Conservation (phyloP, 2,888 invertebrate genomes). For the Dermolepida albohirtum region DNA sequence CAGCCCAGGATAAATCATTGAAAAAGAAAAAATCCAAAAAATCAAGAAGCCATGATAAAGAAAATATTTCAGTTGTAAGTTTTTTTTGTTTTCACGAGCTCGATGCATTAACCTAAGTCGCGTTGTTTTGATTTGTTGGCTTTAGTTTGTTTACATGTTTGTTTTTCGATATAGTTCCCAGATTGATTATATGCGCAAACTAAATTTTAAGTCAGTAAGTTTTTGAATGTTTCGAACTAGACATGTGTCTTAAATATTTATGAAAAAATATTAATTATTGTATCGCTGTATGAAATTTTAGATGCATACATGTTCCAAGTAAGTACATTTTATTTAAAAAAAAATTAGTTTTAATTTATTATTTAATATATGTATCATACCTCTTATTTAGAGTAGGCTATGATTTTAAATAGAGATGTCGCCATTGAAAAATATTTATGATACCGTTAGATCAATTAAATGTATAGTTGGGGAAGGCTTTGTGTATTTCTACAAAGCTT, state of each 20-base stretch:
- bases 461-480: too few relatives aligned
- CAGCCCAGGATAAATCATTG: constrained; percentile 56
- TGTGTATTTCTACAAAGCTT: too few relatives aligned
- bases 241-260: too few relatives aligned
- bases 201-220: too few relatives aligned
- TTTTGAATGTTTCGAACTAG: constrained; percentile 29
- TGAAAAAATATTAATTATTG: neutral
- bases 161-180: constrained; percentile 44
- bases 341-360: too few relatives aligned
- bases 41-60: constrained; percentile 73
- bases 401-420: too few relatives aligned
- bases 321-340: too few relatives aligned
- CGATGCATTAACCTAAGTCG: constrained; percentile 14
- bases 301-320: too few relatives aligned
- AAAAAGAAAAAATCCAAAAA: constrained; percentile 74
- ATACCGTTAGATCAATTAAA: too few relatives aligned
- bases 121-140: constrained; percentile 35
- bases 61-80: constrained; percentile 78
- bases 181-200: constrained; percentile 38
- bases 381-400: too few relatives aligned
- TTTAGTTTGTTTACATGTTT: constrained; percentile 35
- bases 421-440: too few relatives aligned
- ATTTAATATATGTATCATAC: too few relatives aligned
- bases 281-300: neutral
- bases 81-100: constrained; percentile 47